Base-by-base conservation (phyloP, 2,113 vertebrate species). In the Cervus canadensis region DNA sequence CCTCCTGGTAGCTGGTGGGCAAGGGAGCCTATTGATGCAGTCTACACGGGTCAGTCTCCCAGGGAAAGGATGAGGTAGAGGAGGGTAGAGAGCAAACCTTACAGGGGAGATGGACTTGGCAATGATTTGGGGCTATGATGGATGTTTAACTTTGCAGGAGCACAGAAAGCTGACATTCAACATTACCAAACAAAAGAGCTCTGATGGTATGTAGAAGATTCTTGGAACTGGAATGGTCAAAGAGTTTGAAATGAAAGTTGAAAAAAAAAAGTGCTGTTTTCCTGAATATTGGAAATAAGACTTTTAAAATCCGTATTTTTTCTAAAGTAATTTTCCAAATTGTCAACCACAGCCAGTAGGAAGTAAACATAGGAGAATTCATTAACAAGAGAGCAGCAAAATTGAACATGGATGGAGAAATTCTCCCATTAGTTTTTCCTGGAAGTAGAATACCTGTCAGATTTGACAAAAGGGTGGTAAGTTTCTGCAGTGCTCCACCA, bases 271-370 rank as follows among this genome's bases (percentile, higher is more conserved):
- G 7, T 28, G 7, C 25, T 33, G 6, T 12, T 79, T 56, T 89
- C 36, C 85, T 85, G 45, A 64, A 92, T 45, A 87, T 43, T 48
- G 26, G 23, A 97, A 95, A 96, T 62, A n/a, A 17, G 7, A 33
- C 89, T 67, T 97, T 52, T 43, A 7, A 45, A 85, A 50, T 40
- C 13, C 2, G 30, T 62, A 71, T 57, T 88, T 97, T 91, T 45
- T n/a, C 71, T 71, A 83, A 92, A 91, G 43, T 88, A 95, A 50
- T 88, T 95, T 89, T 94, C 59, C 57, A 92, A 82, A 89, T 67
- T 87, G 54, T 76, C 88, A 74, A 76, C 21, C 2, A 85, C 5
- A 88, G 50, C 33, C 78, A 82, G 56, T 28, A 50, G 36, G 57
- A 89, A 59, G 3, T 36, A 87, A 87, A 1, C 56, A 52, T 4